Evolutionary conservation across 30 jellyfish, hydroid and myxozoan genomes (phyloP).

Genomic region (Cassiopea xamachana): DNA sequence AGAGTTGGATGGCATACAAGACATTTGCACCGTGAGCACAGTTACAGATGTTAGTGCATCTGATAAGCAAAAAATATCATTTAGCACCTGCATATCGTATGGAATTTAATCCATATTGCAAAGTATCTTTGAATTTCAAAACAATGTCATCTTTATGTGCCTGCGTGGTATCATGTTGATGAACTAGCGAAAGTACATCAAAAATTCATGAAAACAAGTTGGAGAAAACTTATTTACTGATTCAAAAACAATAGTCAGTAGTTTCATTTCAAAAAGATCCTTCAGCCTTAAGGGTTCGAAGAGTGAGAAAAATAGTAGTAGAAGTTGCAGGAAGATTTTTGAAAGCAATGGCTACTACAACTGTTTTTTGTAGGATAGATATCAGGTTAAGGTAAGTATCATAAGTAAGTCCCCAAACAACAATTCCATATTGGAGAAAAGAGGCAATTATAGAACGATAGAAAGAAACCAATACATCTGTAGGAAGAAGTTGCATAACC

Average conservation of each 20-base stretch:
- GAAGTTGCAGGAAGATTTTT: background rate
- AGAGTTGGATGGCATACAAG: no score
- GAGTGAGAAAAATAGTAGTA: conserved; percentile 5
- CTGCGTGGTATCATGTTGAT: conserved; percentile 10
- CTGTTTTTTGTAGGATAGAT: no score
- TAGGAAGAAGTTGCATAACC: no score
- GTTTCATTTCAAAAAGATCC: conserved; percentile 26
- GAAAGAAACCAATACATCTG: no score
- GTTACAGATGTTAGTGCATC: background rate
- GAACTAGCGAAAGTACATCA: conserved; percentile 6
- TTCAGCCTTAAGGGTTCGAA: conserved; percentile 12
- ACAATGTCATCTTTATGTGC: conserved; percentile 4
- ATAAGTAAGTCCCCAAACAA: no score
- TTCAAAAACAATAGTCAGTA: conserved; percentile 36
- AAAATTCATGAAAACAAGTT: conserved; percentile 7
- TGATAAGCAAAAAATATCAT: background rate
- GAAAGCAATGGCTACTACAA: no score
- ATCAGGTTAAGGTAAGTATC: no score
- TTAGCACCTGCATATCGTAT: background rate
- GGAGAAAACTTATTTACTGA: conserved; percentile 21
- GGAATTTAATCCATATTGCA: background rate
- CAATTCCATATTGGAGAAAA: no score
- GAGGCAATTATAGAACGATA: no score
- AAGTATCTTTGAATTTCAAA: conserved; percentile 11
- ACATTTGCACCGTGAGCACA: background rate